phyloP scores from a whole-genome alignment of 2,113 vertebrate genomes.

The Taurulus bubalis region DNA sequence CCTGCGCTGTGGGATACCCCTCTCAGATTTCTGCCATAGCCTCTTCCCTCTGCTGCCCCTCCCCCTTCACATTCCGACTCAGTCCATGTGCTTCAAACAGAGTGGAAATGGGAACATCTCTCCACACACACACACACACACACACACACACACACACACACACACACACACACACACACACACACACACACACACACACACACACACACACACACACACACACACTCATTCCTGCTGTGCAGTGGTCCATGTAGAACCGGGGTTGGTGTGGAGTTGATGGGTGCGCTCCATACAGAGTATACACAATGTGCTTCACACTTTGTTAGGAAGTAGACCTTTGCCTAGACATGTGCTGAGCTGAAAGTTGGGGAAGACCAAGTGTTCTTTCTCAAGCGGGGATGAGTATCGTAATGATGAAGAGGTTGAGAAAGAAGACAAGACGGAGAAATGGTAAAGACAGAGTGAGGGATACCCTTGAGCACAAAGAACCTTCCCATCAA shows the following conservation, averaged over 20 bases:
- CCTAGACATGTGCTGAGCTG: constrained; percentile 23
- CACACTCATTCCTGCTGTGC: constrained; percentile 75
- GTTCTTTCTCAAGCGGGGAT: background rate
- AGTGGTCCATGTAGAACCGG: constrained; percentile 51
- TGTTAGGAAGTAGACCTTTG: constrained; percentile 6
- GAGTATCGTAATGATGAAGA: constrained; percentile 13
- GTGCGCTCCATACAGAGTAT: constrained; percentile 29
- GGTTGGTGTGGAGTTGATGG: constrained; percentile 12
- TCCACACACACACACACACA: constrained; percentile 61
- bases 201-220: constrained; percentile 29
- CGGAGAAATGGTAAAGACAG: background rate
- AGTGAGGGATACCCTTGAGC: constrained; percentile 21
- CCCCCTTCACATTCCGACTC: constrained; percentile 64
- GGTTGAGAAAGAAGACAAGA: constrained; percentile 26
- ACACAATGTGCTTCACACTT: constrained; percentile 1
- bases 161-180: constrained; percentile 64
- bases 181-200: background rate
- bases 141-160: constrained; percentile 66
- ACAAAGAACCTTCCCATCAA: constrained; percentile 61
- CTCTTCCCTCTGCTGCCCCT: constrained; percentile 25
- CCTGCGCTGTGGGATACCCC: constrained; percentile 71
- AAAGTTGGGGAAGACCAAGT: constrained; percentile 18
- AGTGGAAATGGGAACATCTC: constrained; percentile 75
- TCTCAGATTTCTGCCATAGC: constrained; percentile 65
- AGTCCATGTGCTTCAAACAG: constrained; percentile 77